Base-by-base conservation (phyloP, 2,888 invertebrate genomes). In the Tachina lurida region DNA sequence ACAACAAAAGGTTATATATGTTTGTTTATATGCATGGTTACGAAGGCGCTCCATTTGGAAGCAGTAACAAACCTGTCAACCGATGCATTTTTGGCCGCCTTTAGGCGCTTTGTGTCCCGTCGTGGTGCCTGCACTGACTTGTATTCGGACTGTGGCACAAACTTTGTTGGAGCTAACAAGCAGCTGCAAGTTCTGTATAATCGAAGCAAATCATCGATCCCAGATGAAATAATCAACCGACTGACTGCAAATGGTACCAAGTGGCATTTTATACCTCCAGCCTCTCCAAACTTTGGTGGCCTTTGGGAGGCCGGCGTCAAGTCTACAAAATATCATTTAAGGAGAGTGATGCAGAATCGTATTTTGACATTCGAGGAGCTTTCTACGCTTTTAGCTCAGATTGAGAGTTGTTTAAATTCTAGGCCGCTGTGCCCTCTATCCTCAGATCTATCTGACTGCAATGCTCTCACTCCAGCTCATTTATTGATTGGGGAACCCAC, bases 221-320 rank as follows among this genome's bases (percentile, higher is more conserved):
- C 58, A 31, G 3, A 22, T 22, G 22, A 22, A 22, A 31, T 12
- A 3, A 31, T 3, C 15, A 47, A 47, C 12, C 47, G 15, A 12
- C 13, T 47, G 12, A 13, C 47, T 47, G 12, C 60, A 22, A 52
- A 54, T 63, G 74, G 74, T 5, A 60, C 68, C 43, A 56, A 54
- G 10, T 80, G 73, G 60, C 80, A 74, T 13, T 80, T 82, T 39
- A 80, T 67, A 65, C 71, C 63, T 15, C 62, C 79, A 41, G 71
- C 71, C 2, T 71, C 71, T 17, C 58, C 45, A 19, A 41, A 58
- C 41, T 71, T 71, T 56, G 58, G 71, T 43, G 22, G 22, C 22
- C 47, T 47, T 12, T 47, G 47, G 47, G 47, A 47, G 12, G 47
- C 47, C 47, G 47, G 47, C 43, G 47, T 9, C 8, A n/a, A n/a